These are phyloP conservation scores for Trinectes maculatus DNA, from an alignment of 2,113 vertebrate genomes.

Conservation along the genomic window DNA sequence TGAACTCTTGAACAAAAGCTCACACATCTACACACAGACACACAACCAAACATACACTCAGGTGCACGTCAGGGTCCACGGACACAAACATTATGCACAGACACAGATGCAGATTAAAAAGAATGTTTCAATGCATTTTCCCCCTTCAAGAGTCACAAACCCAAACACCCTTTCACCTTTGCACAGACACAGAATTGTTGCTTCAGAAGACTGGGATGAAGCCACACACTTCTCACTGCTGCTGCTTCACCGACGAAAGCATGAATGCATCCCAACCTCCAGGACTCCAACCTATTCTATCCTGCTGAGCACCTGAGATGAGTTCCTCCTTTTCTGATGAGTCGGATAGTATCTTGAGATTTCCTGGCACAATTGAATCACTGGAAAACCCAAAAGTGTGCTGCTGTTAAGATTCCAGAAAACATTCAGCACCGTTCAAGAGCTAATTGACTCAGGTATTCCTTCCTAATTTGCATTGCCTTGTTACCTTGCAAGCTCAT, in stretches of 20 bases:
- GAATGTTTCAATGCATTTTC: conserved; percentile 52
- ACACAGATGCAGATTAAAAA: conserved; percentile 33
- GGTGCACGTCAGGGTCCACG: conserved; percentile 46
- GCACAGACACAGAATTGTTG: conserved; percentile 21
- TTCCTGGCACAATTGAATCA: conserved; percentile 37
- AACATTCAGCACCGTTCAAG: conserved; percentile 29
- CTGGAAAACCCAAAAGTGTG: neutral
- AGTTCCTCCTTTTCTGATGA: conserved; percentile 29
- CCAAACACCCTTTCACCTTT: conserved; percentile 35
- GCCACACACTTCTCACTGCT: conserved; percentile 44
- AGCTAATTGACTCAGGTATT: conserved; percentile 38
- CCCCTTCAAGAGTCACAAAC: conserved; percentile 23
- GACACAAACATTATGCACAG: conserved; percentile 31
- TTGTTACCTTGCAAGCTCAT: conserved; percentile 13
- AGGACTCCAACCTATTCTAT: conserved; percentile 22
- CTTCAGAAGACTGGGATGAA: conserved; percentile 24
- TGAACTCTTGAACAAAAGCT: conserved; percentile 62
- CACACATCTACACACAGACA: conserved; percentile 25
- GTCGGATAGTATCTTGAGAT: conserved; percentile 46
- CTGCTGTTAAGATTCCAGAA: conserved; percentile 17
- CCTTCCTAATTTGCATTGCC: conserved; percentile 21
- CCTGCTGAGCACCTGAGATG: conserved; percentile 37
- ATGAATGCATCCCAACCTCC: conserved; percentile 67
- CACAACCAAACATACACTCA: conserved; percentile 45
- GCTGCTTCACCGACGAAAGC: conserved; percentile 76